phyloP scores from a whole-genome alignment of 1,140 invertebrate genomes.

The Ceratosolen fusciceps region DNA sequence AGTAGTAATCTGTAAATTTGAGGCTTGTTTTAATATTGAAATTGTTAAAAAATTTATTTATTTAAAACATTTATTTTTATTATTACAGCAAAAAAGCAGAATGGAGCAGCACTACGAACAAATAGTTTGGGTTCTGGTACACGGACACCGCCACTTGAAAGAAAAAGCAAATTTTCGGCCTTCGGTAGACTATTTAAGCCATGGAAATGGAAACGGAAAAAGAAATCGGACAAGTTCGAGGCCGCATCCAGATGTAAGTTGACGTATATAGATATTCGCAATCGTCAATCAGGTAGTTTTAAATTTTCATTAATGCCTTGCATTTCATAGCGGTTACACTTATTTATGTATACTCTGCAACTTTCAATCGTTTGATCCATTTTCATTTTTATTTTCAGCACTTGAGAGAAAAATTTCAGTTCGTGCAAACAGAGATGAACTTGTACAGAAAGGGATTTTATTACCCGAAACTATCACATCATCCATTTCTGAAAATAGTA shows the following conservation, averaged over 20 bases:
- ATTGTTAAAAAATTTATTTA: too few relatives aligned
- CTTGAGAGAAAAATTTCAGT: conserved; percentile 98
- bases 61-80: too few relatives aligned
- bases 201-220: conserved; percentile 99
- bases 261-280: neutral
- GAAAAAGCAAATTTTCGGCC: conserved; percentile 93
- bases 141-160: conserved; percentile 84
- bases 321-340: too few relatives aligned
- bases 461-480: conserved; percentile 88
- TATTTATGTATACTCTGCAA: too few relatives aligned
- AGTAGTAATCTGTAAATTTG: too few relatives aligned
- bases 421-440: conserved; percentile 94
- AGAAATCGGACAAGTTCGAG: conserved; percentile 98
- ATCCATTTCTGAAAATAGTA: conserved; percentile 85
- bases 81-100: conserved; percentile 92
- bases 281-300: too few relatives aligned
- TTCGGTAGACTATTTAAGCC: conserved; percentile 96
- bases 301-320: too few relatives aligned
- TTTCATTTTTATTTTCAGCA: conserved; percentile 74
- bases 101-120: conserved; percentile 88
- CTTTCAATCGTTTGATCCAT: too few relatives aligned
- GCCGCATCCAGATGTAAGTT: conserved; percentile 94
- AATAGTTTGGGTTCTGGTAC: conserved; percentile 86
- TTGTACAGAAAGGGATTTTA: conserved; percentile 96
- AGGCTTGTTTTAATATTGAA: too few relatives aligned